Base-by-base conservation (phyloP, 2,797 vertebrate genomes). In the Poecilia gillii region DNA sequence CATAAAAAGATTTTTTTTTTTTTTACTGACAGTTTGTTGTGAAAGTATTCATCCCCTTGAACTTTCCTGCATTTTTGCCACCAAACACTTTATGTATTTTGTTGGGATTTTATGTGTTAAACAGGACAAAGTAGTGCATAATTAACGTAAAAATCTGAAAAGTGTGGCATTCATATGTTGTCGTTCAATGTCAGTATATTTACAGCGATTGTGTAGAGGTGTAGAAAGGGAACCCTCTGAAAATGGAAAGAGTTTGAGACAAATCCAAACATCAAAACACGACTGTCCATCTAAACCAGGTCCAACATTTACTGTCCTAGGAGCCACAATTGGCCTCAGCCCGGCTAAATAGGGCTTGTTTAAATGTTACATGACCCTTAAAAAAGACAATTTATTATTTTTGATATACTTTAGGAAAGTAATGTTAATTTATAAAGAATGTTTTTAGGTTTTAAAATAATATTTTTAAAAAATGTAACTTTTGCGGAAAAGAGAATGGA, bases 11-110 rank as follows among this genome's bases (percentile, higher is more conserved):
- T 11, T 23, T 70, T 28, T 64, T 9, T 31, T 31, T 20, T 68
- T 62, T 70, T 18, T n/a, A 45, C 25, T 45, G 43, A 28, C 41
- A 5, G 12, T 45, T 28, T 46, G 25, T 71, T 46, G 43, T 46
- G n/a, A 31, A 46, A 28, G n/a, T 46, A 28, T 46, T 46, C 43
- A 46, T 28, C 13, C 41, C 43, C n/a, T 71, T 71, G 68, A 71
- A 71, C 25, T 2, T 46, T 18, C n/a, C 68, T 28, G n/a, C 43
- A 45, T 45, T 39, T 68, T 68, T 45, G 20, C 46, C 13, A 28
- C 68, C 41, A 46, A 71, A n/a, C n/a, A 28, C 23, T 45, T 3
- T 45, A 71, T 71, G 41, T 71, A 71, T 71, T 71, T 46, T 71
- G 28, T 71, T 46, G 68, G 68, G 41, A 45, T 71, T 45, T 45